Conservation (phyloP, 2,888 invertebrate genomes). For the Serrognathus titanus region DNA sequence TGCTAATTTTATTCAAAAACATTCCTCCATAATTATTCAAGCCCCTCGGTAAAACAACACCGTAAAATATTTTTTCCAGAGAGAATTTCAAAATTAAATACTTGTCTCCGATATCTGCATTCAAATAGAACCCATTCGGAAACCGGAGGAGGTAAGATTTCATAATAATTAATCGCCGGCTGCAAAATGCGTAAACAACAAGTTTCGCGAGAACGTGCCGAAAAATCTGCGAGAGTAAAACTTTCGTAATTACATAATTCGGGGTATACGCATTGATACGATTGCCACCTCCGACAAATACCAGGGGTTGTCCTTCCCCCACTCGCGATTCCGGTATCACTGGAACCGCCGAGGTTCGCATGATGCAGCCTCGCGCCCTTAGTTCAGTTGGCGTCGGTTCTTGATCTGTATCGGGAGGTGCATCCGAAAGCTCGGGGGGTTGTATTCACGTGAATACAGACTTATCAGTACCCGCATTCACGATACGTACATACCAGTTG, state of each 20-base stretch:
- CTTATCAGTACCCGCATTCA: no score
- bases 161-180: no score
- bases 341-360: conserved; percentile 7
- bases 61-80: no score
- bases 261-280: conserved; percentile 8
- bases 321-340: conserved; percentile 6
- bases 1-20: no score
- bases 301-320: conserved; percentile 10
- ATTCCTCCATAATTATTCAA: no score
- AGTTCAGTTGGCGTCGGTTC: conserved; percentile 7
- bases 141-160: no score
- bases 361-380: conserved; percentile 10
- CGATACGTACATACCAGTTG: no score
- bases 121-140: no score
- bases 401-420: not conserved
- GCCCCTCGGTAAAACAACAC: no score
- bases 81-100: no score
- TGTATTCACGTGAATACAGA: not conserved
- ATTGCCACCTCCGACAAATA: conserved; percentile 11
- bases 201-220: not conserved
- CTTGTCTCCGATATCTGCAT: no score
- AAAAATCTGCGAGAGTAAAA: not conserved
- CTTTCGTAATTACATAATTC: conserved; percentile 6
- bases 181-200: no score
- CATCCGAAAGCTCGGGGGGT: not conserved